phyloP scores from a whole-genome alignment of 2,888 invertebrate species.

The Chaetogeoica ovagalla region DNA sequence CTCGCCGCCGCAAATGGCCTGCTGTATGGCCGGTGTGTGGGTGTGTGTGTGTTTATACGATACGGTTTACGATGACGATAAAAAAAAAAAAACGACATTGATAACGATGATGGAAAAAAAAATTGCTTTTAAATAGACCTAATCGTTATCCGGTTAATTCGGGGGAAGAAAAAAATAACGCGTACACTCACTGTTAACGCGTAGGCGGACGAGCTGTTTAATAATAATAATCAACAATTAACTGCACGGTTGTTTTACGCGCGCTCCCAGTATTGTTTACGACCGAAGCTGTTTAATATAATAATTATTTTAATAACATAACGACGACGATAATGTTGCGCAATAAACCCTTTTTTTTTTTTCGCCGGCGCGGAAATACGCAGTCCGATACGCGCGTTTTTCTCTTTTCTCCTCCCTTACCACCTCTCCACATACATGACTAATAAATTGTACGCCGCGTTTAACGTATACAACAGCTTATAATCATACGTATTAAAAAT shows the following conservation, averaged over 20 bases:
- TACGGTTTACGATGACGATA: conserved; percentile 32
- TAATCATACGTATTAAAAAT: no score
- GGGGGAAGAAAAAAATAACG: no score
- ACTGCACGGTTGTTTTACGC: conserved; percentile 13
- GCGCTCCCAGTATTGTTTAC: neutral
- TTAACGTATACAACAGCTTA: no score
- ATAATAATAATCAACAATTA: conserved; percentile 40
- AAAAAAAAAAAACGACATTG: conserved; percentile 31
- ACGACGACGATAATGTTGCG: neutral
- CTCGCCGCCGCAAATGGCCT: conserved; percentile 49
- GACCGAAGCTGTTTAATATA: conserved; percentile 20
- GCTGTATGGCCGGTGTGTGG: conserved; percentile 10
- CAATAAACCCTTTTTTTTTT: conserved; percentile 9
- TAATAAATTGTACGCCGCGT: no score
- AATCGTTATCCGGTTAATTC: no score
- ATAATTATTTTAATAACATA: neutral
- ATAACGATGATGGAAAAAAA: conserved; percentile 36
- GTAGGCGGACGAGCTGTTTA: conserved; percentile 15
- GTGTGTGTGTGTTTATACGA: neutral
- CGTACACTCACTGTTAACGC: no score
- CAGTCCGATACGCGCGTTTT: no score
- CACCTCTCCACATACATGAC: no score
- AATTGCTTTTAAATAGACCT: neutral
- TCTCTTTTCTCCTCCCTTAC: no score
- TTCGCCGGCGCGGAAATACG: neutral